Conservation (phyloP, 2,797 vertebrate genomes). For the Limnodromus scolopaceus region DNA sequence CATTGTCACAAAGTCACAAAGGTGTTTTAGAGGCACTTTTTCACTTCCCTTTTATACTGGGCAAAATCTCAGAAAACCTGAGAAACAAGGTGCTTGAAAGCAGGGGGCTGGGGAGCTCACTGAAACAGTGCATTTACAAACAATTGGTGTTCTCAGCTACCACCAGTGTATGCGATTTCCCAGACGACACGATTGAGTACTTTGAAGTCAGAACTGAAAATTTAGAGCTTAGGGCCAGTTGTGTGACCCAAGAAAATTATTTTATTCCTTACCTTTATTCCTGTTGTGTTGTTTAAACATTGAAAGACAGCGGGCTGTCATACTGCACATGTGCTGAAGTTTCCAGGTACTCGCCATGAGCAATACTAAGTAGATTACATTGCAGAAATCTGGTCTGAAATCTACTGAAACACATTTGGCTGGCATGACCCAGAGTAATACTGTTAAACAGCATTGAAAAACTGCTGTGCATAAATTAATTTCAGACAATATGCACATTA, state of each 20-base stretch:
- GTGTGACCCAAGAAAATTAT: neutral
- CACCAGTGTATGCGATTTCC: neutral
- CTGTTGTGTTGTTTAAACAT: neutral
- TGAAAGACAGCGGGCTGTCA: neutral
- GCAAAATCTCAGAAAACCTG: neutral
- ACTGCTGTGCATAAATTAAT: neutral
- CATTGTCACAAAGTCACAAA: neutral
- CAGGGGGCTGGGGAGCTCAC: neutral
- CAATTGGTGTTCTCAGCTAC: neutral
- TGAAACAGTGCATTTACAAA: neutral
- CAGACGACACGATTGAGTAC: neutral
- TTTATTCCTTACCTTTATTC: neutral
- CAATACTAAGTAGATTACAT: neutral
- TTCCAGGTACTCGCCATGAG: neutral
- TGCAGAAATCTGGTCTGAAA: neutral
- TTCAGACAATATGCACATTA: conserved; percentile 24
- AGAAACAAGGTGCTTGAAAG: neutral
- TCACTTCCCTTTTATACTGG: neutral
- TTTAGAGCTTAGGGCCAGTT: neutral
- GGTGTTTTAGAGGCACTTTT: neutral
- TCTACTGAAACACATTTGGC: neutral
- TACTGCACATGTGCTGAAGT: neutral
- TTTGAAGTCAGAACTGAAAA: neutral
- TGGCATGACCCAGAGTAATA: neutral
- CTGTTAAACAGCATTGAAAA: neutral